Evolutionary conservation across 2,888 invertebrate species (phyloP).

Genomic region (Drosophila histrio): DNA sequence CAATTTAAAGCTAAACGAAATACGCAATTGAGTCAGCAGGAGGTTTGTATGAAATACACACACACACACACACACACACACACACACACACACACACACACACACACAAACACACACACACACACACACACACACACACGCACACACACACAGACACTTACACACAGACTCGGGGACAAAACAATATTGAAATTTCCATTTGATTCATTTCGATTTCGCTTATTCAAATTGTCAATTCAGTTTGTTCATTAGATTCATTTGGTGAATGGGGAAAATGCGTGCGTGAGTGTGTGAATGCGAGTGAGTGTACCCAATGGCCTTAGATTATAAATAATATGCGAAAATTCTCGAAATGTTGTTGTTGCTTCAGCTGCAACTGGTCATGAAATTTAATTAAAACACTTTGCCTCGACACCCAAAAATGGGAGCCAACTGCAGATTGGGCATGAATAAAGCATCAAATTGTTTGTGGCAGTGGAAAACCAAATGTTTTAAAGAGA

Average conservation of each 20-base stretch:
- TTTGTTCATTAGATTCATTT: slow-evolving; percentile 25
- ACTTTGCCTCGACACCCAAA: slow-evolving; percentile 23
- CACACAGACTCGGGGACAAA: neutral
- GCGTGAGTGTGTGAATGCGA: neutral
- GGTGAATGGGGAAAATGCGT: neutral
- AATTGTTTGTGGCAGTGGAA: neutral
- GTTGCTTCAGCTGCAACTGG: slow-evolving; percentile 36
- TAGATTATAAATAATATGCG: slow-evolving; percentile 53
- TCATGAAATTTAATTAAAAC: slow-evolving; percentile 72
- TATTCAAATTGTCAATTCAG: slow-evolving; percentile 31
- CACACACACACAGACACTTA: neutral
- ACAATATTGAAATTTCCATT: slow-evolving; percentile 23
- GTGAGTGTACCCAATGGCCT: neutral
- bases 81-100: neutral
- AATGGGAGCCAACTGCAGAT: slow-evolving; percentile 9
- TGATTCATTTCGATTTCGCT: slow-evolving; percentile 23
- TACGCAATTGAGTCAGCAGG: neutral
- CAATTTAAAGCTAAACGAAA: neutral
- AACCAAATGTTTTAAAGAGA: slow-evolving; percentile 9
- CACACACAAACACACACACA: neutral
- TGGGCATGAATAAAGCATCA: neutral
- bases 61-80: neutral
- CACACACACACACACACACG: neutral
- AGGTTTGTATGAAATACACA: neutral
- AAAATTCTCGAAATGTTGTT: slow-evolving; percentile 10